Percentiles rank a stretch among this genome's conserved stretches.
Evolutionary conservation across 2,113 vertebrate species (phyloP).

Genomic region (Naja naja): DNA sequence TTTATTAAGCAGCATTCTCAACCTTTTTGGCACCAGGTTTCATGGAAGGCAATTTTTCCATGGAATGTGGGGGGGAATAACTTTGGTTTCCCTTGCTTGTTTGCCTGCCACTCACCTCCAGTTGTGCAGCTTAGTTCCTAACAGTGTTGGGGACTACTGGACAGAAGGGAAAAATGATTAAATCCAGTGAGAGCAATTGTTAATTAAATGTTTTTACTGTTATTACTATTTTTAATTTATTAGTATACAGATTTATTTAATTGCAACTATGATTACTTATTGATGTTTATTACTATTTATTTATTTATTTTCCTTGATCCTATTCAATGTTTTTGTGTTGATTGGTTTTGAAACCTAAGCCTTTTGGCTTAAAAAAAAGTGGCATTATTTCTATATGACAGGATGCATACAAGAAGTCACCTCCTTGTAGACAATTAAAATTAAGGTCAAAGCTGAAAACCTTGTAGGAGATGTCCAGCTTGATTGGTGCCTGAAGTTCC

Average conservation of each 20-base stretch:
- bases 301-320: background rate
- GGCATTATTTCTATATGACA: background rate
- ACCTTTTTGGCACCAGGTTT: too few relatives aligned
- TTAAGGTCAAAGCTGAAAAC: background rate
- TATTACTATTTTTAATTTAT: background rate
- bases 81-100: background rate
- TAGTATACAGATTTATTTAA: background rate
- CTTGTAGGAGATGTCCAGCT: background rate
- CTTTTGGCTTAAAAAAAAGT: background rate
- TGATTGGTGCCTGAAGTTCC: background rate
- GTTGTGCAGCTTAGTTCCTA: background rate
- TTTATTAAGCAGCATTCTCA: background rate
- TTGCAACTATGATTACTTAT: background rate
- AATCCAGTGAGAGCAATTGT: background rate
- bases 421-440: background rate
- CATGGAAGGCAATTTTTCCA: background rate
- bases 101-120: background rate
- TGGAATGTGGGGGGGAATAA: background rate
- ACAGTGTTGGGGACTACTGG: background rate
- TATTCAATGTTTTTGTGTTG: background rate
- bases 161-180: background rate
- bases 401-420: background rate
- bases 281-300: background rate
- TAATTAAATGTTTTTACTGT: background rate
- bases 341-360: background rate